These are phyloP conservation scores for Epizoanthus fatuus DNA, from an alignment of 92 coral and sea anemone genomes.

Conservation along the genomic window DNA sequence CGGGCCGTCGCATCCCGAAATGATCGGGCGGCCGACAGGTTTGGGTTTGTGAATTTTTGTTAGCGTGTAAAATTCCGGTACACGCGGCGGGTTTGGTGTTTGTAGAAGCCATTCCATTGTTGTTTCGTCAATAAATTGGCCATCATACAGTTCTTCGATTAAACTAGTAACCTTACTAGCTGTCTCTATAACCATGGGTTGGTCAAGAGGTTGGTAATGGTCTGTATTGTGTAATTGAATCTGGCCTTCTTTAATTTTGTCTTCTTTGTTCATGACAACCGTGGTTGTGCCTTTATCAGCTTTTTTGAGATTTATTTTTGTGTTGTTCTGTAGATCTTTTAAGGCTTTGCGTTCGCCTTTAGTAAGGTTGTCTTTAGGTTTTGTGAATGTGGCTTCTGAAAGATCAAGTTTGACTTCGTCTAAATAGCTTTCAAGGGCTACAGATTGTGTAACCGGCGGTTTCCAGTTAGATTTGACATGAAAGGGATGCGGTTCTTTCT, in stretches of 20 bases:
- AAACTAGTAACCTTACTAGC: background rate
- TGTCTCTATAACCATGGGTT: slow-evolving; percentile 20
- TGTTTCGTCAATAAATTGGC: slow-evolving; percentile 6
- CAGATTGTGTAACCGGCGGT: background rate
- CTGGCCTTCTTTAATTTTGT: slow-evolving; percentile 6
- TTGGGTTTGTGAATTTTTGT: too few species aligned
- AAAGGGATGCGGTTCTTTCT: background rate
- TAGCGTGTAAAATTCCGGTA: too few species aligned
- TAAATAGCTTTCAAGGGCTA: background rate
- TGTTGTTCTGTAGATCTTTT: background rate
- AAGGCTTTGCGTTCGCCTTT: background rate
- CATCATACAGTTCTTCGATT: background rate
- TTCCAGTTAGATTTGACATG: too few species aligned
- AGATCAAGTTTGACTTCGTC: background rate
- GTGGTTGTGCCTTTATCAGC: too few species aligned
- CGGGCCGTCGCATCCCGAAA: too few species aligned
- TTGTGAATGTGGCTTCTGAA: too few species aligned
- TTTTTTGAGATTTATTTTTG: too few species aligned
- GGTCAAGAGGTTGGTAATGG: slow-evolving; percentile 21
- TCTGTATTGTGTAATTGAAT: slow-evolving; percentile 7
- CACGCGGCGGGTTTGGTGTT: background rate
- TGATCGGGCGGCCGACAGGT: too few species aligned
- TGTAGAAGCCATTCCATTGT: background rate
- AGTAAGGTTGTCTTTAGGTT: background rate
- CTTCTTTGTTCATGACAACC: too few species aligned